A percentile compares a stretch with the other conserved stretches of the same genome.
Conservation (phyloP, 2,797 vertebrate genomes). For the Zalophus californianus region DNA sequence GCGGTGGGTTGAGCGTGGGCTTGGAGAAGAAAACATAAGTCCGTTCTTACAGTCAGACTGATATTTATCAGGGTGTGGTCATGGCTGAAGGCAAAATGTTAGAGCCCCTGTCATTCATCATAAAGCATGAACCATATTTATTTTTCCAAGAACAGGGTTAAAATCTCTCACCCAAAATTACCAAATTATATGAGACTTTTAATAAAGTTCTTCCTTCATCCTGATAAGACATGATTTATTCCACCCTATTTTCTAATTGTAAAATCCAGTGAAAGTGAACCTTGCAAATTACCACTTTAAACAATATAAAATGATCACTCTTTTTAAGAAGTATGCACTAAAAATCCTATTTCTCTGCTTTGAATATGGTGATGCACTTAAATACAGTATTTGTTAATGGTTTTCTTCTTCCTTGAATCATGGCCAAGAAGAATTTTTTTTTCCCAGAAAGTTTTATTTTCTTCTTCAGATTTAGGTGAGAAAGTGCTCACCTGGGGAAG, state of each 20-base stretch:
- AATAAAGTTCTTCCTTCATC: background rate
- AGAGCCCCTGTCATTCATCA: background rate
- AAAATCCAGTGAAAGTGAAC: background rate
- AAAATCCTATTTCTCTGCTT: background rate
- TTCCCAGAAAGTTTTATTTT: background rate
- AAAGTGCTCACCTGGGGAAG: slow-evolving; percentile 87
- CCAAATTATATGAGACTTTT: background rate
- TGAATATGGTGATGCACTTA: background rate
- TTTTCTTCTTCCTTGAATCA: background rate
- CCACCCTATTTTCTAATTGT: background rate
- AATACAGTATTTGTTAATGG: background rate
- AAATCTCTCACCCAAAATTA: background rate
- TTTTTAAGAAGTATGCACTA: background rate
- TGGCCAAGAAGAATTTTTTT: background rate
- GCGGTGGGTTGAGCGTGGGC: too few species aligned
- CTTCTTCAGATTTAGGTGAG: slow-evolving; percentile 79
- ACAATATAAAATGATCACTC: background rate
- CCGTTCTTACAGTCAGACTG: background rate
- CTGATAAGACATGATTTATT: background rate
- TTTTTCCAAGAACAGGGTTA: background rate
- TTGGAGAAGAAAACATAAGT: background rate
- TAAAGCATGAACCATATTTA: background rate
- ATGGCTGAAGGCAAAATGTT: background rate
- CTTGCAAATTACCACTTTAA: background rate
- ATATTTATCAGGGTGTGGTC: background rate